phyloP scores from a whole-genome alignment of 2,797 vertebrate genomes.

The Lophura swinhoii region DNA sequence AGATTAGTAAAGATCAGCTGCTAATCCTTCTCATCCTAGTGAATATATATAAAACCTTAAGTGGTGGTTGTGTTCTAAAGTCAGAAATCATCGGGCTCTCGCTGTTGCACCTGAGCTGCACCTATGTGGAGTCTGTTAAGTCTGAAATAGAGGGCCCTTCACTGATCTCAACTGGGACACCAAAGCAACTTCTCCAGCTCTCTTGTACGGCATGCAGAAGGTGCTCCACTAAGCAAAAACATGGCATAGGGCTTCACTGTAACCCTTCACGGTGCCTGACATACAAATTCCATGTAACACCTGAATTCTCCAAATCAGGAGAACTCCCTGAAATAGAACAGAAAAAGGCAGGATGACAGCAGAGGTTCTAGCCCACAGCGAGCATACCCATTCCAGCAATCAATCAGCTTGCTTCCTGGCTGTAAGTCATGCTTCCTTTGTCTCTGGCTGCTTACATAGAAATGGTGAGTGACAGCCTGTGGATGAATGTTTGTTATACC shows the following conservation, averaged over 20 bases:
- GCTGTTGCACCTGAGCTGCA: not conserved
- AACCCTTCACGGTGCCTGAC: not conserved
- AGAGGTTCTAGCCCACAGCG: not conserved
- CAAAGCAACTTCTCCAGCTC: not conserved
- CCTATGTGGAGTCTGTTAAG: not conserved
- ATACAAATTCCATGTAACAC: not conserved
- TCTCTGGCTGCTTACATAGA: not conserved
- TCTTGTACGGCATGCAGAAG: not conserved
- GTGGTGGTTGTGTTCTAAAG: not conserved
- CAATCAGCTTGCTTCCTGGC: not conserved
- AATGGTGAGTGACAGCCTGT: not conserved
- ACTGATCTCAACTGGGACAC: not conserved
- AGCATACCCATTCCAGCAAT: not conserved
- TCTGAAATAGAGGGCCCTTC: not conserved
- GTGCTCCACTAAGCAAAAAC: not conserved
- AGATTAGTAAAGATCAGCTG: not conserved
- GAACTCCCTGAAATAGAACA: rapidly evolving
- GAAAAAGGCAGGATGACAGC: not conserved
- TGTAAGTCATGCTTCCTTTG: not conserved
- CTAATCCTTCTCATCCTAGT: not conserved
- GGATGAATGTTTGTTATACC: not conserved
- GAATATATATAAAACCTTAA: not conserved
- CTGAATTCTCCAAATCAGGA: rapidly evolving
- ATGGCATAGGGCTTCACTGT: not conserved
- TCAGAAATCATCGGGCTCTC: not conserved